Base-by-base conservation (phyloP, 2,888 invertebrate species). In the Acanthosepion lycidas region DNA sequence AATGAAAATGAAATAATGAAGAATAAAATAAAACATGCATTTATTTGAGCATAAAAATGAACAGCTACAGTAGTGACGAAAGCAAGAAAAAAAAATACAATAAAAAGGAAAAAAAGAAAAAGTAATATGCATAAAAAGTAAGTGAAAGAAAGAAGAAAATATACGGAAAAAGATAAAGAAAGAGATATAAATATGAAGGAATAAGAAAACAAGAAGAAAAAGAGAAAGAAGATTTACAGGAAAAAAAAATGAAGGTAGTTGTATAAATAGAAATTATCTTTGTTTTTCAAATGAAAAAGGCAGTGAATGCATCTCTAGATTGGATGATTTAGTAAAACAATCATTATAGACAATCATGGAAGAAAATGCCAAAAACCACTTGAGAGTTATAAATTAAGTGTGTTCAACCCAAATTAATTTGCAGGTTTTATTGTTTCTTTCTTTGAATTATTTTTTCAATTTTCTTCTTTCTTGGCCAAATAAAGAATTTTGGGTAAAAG, bases 381-480 rank as follows among this genome's bases (percentile, higher is more conserved):
- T 78, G 78, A 78, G 78, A n/a, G 78, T 78, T 78, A 78, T n/a
- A 78, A 78, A 78, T 78, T 78, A 78, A 78, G n/a, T 15, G n/a
- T 78, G 78, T 78, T 78, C 78, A 78, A 78, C 78, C n/a, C 78
- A 78, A 78, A 78, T 78, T 78, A 78, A 78, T 78, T 78, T 78
- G n/a, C n/a, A n/a, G 15, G n/a, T 33, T 33, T 78, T 78, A 33
- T 78, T 78, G n/a, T 78, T 3, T 78, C 3, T 33, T 33, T 78
- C 1, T 78, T n/a, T 59, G 23, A 59, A 23, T 59, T 23, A 59
- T 59, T 59, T 59, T 78, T 33, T n/a, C 5, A 12, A n/a, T 78
- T 78, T 78, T 12, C 23, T 78, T 78, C n/a, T 78, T 33, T 78
- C 78, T 33, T 33, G n/a, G n/a, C n/a, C 78, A 78, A 42, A 78